Base-by-base conservation (phyloP, 2,113 vertebrate genomes). In the Xyrauchen texanus region DNA sequence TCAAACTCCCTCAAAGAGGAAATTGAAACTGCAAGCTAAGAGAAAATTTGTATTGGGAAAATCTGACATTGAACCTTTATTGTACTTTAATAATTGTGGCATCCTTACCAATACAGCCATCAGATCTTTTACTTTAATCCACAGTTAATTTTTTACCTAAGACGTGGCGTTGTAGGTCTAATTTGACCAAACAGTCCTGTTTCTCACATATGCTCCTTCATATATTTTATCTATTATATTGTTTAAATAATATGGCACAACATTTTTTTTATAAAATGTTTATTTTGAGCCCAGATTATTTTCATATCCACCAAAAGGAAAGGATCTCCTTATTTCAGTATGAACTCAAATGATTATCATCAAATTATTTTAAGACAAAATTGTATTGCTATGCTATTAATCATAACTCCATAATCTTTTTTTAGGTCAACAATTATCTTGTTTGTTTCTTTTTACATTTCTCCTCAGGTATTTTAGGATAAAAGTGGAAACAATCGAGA, bases 1-100 rank as follows among this genome's bases (percentile, higher is more conserved):
- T 85, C 84, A 85, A 82, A 82, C 81, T 75, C 69, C 77, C 81
- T 85, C 51, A 42, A 67, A 74, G 68, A 68, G 63, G 64, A 80
- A 80, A 75, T 69, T 64, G 81, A 85, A 80, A 66, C 75, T 16
- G 67, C 52, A 46, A 74, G 80, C 72, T 77, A 57, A 62, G 73
- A 65, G 76, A 66, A 76, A 72, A 62, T 68, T 69, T 69, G 57
- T 11, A 75, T 63, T 57, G 64, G 16, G 0, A 68, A 63, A 79
- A 55, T 77, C 74, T 68, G 63, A 64, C 62, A 57, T 58, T 6
- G 49, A 65, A 61, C 21, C 47, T 77, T 78, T 77, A 77, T 82
- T 70, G 49, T 66, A 15, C 78, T 77, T 74, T 80, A 82, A 58
- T 53, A 77, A 68, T 15, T 81, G 74, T 67, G 68, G 53, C 67